Conservation (phyloP, 2,113 vertebrate species). For the Istiophorus platypterus region DNA sequence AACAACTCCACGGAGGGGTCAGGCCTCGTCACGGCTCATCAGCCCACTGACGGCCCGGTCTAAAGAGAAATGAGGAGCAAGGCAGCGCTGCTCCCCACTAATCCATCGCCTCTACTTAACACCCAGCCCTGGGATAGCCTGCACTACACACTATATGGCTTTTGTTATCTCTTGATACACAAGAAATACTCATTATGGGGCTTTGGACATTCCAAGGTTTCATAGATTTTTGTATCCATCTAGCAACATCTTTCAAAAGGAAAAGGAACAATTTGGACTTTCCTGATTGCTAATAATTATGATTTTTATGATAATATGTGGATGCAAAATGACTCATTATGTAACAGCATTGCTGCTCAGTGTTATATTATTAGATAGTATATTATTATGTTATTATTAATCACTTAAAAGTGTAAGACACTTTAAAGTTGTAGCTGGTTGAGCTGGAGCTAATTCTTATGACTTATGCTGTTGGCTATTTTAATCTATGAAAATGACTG, state of each 20-base stretch:
- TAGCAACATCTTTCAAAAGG: not conserved
- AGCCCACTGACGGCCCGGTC: constrained; percentile 83
- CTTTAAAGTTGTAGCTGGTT: not conserved
- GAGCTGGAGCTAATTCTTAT: no score
- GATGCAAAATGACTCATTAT: not conserved
- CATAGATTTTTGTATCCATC: not conserved
- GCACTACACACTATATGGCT: constrained; percentile 64
- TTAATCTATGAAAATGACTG: not conserved
- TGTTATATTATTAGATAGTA: not conserved
- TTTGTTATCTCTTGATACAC: constrained; percentile 63
- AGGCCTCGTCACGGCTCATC: constrained; percentile 86
- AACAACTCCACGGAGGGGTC: constrained; percentile 86
- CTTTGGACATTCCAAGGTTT: constrained; percentile 20
- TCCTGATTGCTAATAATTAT: not conserved
- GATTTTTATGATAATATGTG: not conserved
- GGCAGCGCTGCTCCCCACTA: constrained; percentile 80
- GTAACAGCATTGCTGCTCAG: not conserved
- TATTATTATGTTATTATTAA: not conserved
- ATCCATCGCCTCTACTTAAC: constrained; percentile 86
- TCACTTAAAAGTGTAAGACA: not conserved
- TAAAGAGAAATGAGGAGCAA: constrained; percentile 80
- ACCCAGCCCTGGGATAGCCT: constrained; percentile 60
- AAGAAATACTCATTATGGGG: constrained; percentile 12
- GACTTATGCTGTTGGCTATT: not conserved
- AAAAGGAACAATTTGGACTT: not conserved